Conservation (phyloP, 2,888 invertebrate species). For the Melanchra persicariae region DNA sequence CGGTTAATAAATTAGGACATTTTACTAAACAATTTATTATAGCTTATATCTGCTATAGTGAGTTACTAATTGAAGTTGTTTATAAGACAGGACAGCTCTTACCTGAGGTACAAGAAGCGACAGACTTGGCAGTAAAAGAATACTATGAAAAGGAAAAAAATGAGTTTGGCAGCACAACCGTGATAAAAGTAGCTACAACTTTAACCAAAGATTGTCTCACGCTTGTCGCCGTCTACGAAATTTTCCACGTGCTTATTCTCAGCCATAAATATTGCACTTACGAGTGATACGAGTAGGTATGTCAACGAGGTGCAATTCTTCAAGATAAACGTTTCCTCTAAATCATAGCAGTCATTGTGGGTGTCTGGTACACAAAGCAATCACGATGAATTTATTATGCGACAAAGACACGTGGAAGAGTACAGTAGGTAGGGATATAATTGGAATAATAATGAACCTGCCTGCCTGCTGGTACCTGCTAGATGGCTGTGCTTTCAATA, state of each 20-base stretch:
- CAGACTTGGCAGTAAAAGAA: background rate
- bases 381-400: conserved; percentile 4
- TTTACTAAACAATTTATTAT: background rate
- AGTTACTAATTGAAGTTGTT: background rate
- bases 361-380: conserved; percentile 39
- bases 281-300: conserved; percentile 27
- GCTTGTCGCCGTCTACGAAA: conserved; percentile 5
- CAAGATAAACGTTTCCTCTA: conserved; percentile 49
- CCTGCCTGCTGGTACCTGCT: background rate
- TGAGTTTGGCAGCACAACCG: too few relatives aligned
- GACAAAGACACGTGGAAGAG: conserved; percentile 3
- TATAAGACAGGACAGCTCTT: background rate
- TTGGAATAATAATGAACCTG: conserved; percentile 5
- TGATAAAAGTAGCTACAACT: too few relatives aligned
- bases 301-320: conserved; percentile 45
- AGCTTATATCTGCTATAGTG: background rate
- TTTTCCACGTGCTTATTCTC: conserved; percentile 19
- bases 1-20: background rate
- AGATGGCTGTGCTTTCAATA: background rate
- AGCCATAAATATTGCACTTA: conserved; percentile 45
- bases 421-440: background rate
- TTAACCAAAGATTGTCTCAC: background rate
- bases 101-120: background rate
- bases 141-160: too few relatives aligned
- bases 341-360: conserved; percentile 38